Conservation (phyloP, 1,140 invertebrate species). For the Diprion similis region DNA sequence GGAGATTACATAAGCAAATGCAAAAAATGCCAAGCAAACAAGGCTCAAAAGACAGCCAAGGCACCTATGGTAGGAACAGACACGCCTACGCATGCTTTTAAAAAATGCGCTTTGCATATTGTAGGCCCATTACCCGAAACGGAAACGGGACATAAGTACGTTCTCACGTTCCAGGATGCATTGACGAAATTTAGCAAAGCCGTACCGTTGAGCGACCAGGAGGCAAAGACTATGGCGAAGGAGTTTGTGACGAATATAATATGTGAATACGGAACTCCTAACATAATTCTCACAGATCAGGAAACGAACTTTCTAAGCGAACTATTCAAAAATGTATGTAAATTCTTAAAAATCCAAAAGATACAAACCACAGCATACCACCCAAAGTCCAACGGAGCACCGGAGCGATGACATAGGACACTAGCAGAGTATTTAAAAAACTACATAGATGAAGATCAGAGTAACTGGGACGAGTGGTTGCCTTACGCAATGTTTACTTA, state of each 20-base stretch:
- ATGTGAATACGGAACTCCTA: constrained; percentile 30
- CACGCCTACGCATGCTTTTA: constrained; percentile 10
- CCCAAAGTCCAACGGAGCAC: constrained; percentile 37
- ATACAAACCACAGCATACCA: constrained; percentile 37
- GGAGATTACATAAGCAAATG: neutral
- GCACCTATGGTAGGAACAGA: constrained; percentile 23
- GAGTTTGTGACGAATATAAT: constrained; percentile 30
- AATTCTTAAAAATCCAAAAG: constrained; percentile 39
- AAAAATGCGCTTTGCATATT: constrained; percentile 32
- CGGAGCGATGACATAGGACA: constrained; percentile 41
- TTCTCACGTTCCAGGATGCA: constrained; percentile 40
- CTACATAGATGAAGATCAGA: constrained; percentile 44
- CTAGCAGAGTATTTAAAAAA: constrained; percentile 51
- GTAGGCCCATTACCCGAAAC: constrained; percentile 38
- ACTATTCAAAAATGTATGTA: constrained; percentile 31
- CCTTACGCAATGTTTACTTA: constrained; percentile 55
- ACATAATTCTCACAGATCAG: constrained; percentile 34
- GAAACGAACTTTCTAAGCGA: no score
- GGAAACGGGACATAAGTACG: constrained; percentile 35
- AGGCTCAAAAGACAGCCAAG: neutral
- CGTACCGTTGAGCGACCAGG: constrained; percentile 28
- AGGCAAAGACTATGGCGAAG: constrained; percentile 31
- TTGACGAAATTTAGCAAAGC: constrained; percentile 39
- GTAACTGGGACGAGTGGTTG: constrained; percentile 58
- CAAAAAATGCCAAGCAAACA: no score